Conservation (phyloP, 2,888 invertebrate species). For the Tenthredo scrophulariae region DNA sequence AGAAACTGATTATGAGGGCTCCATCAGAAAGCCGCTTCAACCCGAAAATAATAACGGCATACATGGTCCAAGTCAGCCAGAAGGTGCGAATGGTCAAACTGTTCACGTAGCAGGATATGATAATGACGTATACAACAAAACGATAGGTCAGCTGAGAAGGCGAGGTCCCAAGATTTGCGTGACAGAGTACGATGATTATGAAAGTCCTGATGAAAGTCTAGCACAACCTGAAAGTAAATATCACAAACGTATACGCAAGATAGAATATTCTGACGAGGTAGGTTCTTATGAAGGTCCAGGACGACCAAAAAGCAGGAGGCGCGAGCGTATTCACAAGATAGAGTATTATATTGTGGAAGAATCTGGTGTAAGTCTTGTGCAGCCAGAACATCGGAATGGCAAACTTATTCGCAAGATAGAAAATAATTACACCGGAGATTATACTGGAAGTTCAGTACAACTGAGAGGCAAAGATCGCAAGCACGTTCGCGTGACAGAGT, state of each 20-base stretch:
- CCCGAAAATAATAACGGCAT: not conserved
- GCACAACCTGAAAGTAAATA: not conserved
- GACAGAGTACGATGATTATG: not conserved
- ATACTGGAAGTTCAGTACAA: not conserved
- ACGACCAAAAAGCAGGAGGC: not conserved
- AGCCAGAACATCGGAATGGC: not conserved
- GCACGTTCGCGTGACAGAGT: not conserved
- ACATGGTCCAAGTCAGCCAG: not conserved
- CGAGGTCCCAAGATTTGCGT: not conserved
- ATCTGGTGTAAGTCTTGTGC: not conserved
- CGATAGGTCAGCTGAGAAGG: not conserved
- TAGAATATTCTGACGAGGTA: not conserved
- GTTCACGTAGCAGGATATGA: not conserved
- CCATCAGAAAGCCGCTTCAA: not conserved
- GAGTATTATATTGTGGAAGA: not conserved
- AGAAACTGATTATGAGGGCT: not conserved
- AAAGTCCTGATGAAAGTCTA: not conserved
- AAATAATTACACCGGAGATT: not conserved
- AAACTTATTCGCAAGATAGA: not conserved
- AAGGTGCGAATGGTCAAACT: not conserved
- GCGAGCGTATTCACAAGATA: not conserved
- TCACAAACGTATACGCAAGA: not conserved
- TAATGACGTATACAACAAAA: not conserved
- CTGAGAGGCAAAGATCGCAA: not conserved
- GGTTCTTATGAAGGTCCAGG: not conserved